A percentile compares a stretch with the other conserved stretches of the same genome.
phyloP scores from a whole-genome alignment of 1,140 invertebrate genomes.

The Dendroctonus ponderosae region DNA sequence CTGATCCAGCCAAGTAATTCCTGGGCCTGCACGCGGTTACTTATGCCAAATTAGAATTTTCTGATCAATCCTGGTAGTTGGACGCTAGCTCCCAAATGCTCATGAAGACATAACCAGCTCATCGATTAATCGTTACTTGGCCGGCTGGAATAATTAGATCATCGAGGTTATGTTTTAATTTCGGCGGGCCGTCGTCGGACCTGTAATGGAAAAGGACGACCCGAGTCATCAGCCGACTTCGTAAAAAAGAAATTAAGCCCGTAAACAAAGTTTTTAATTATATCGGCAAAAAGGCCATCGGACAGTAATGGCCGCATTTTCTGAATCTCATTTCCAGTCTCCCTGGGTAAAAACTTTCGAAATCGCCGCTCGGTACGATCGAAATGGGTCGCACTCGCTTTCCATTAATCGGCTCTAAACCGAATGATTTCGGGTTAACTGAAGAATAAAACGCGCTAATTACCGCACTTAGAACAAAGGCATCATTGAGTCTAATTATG shows the following conservation, averaged over 20 bases:
- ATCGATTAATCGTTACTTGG: slow-evolving; percentile 20
- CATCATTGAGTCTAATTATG: neutral
- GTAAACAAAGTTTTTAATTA: slow-evolving; percentile 29
- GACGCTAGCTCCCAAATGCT: neutral
- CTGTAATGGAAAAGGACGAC: slow-evolving; percentile 23
- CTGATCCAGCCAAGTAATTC: too few species aligned
- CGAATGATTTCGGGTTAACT: neutral
- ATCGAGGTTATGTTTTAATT: slow-evolving; percentile 27
- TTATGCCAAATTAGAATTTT: too few species aligned
- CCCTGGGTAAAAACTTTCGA: neutral
- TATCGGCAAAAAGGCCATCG: slow-evolving; percentile 25
- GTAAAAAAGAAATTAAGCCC: slow-evolving; percentile 25
- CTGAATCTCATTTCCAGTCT: slow-evolving; percentile 5
- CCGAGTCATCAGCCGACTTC: slow-evolving; percentile 18
- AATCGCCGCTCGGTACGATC: neutral
- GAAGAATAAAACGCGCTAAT: neutral
- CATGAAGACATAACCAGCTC: slow-evolving; percentile 19
- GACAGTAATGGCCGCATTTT: slow-evolving; percentile 25
- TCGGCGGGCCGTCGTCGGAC: neutral
- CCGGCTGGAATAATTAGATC: slow-evolving; percentile 24
- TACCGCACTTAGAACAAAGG: neutral
- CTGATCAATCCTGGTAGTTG: too few species aligned
- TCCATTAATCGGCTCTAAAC: neutral
- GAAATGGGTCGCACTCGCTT: neutral
- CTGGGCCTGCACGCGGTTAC: too few species aligned